Base-by-base conservation (phyloP, 2,797 vertebrate species). In the Lycodopsis pacificus region DNA sequence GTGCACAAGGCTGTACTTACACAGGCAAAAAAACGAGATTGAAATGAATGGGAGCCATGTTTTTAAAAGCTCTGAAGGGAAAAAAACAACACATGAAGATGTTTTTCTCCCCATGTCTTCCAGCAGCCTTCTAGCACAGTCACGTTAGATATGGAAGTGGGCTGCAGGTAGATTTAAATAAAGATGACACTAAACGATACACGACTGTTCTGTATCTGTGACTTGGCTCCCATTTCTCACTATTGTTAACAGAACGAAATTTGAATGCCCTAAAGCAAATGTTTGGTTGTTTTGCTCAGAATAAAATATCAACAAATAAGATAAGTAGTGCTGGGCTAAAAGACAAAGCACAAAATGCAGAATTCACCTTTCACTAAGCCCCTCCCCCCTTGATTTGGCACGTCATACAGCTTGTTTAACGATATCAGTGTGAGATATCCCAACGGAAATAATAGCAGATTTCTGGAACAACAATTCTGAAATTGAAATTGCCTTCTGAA, bases 1-100 rank as follows among this genome's bases (percentile, higher is more conserved):
- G 77, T 79, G 80, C 65, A 86, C 64, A 38, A 48, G 81, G 72
- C 77, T 83, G 77, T 76, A 84, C 70, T 86, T 81, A 73, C 62
- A 73, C 75, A 56, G 67, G 64, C 22, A 54, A 58, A 83, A 67
- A 76, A 76, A 69, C 76, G 49, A 76, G 54, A 87, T 59, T 59
- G 25, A 86, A 89, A 81, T 67, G 63, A 90, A 79, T 73, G 71
- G 27, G 69, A 80, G 69, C 40, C 30, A 11, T 69, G 62, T 54
- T 56, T 65, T 85, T 61, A 73, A 86, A 85, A 61, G 42, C 49
- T 51, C 51, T 56, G 19, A 20, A 61, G 46, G n/a, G 9, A 34
- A 5, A 61, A 30, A 63, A 68, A 22, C 10, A 46, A 22, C 14
- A 42, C 13, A 72, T 65, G 20, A 67, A 80, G 53, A 67, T 20